Evolutionary conservation across 1,140 invertebrate species (phyloP).

Genomic region (Cotesia glomerata): DNA sequence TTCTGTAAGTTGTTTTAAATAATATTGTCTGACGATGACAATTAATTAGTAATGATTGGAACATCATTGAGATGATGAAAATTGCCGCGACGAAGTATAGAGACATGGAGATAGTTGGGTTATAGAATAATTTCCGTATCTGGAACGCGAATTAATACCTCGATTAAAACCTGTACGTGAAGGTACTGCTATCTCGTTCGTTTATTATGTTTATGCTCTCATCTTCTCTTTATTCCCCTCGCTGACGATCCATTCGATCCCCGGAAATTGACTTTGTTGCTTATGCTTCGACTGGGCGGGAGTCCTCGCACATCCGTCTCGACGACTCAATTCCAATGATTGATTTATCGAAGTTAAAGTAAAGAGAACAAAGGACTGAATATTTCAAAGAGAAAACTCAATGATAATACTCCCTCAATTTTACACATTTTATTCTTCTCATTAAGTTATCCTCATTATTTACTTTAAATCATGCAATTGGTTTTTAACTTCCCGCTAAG

Average conservation of each 20-base stretch:
- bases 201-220: neutral
- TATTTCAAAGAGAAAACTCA: neutral
- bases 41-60: neutral
- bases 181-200: neutral
- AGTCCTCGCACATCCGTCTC: conserved; percentile 2
- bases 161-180: conserved; percentile 18
- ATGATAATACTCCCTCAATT: neutral
- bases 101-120: conserved; percentile 6
- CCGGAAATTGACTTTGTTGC: conserved; percentile 30
- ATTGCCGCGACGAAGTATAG: neutral
- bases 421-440: too few relatives aligned
- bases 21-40: too few relatives aligned
- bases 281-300: conserved; percentile 1
- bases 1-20: too few relatives aligned
- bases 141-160: neutral
- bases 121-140: conserved; percentile 22
- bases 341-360: conserved; percentile 17
- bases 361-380: neutral
- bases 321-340: conserved; percentile 5
- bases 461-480: too few relatives aligned
- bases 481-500: too few relatives aligned
- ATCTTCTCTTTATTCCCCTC: conserved; percentile 5
- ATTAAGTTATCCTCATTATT: too few relatives aligned
- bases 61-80: neutral
- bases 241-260: conserved; percentile 18